These are phyloP conservation scores for Malthinus flaveolus DNA, from an alignment of 2,888 invertebrate genomes.

Conservation along the genomic window DNA sequence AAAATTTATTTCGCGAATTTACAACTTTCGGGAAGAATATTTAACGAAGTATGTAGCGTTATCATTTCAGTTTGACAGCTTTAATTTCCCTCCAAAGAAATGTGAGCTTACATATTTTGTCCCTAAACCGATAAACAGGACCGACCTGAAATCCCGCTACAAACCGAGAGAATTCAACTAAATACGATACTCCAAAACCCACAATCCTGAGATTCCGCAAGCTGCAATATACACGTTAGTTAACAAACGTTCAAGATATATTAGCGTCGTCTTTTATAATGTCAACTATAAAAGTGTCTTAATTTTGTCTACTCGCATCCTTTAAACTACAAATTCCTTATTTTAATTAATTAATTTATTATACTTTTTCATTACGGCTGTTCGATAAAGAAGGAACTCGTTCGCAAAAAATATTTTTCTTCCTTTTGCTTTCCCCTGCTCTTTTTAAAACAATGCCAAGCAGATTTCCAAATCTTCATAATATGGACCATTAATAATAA, in stretches of 20 bases:
- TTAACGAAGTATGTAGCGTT: background rate
- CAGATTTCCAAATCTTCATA: no score
- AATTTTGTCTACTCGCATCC: no score
- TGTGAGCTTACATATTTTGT: conserved; percentile 2
- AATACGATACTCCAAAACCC: background rate
- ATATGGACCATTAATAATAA: no score
- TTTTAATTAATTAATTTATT: no score
- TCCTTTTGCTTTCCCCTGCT: no score
- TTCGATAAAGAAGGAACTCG: no score
- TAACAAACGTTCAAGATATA: background rate
- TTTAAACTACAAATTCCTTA: no score
- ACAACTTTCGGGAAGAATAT: no score
- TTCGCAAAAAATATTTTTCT: no score
- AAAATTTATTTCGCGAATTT: no score
- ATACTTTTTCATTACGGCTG: no score
- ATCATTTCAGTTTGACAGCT: conserved; percentile 1
- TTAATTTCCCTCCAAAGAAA: conserved; percentile 4
- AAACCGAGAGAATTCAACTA: background rate
- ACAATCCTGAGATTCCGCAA: conserved; percentile 6
- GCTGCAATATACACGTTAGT: background rate
- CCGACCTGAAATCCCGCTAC: background rate
- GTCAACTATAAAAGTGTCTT: background rate
- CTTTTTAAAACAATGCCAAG: no score
- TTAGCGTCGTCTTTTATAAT: background rate
- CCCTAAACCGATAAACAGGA: background rate